Conservation (phyloP, 2,888 invertebrate genomes). For the Euphydryas editha region DNA sequence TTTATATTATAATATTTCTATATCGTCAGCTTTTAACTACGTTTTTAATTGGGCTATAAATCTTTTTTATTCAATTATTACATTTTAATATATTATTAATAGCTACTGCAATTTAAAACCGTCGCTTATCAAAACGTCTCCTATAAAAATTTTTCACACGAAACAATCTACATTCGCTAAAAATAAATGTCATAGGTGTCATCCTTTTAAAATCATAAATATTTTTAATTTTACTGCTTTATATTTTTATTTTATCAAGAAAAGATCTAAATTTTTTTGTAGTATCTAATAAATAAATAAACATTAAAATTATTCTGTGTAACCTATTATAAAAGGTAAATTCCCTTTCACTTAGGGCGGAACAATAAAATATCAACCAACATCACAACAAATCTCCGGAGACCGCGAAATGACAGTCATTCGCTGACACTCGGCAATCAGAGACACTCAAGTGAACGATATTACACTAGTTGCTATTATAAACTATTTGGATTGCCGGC, state of each 20-base stretch:
- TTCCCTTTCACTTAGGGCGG: constrained; percentile 50
- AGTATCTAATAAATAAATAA: background rate
- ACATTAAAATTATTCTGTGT: background rate
- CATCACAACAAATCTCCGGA: constrained; percentile 49
- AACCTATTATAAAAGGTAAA: background rate
- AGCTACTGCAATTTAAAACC: background rate
- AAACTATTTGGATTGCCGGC: constrained; percentile 45
- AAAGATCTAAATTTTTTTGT: too few species aligned
- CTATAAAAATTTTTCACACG: too few species aligned
- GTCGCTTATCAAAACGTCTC: background rate
- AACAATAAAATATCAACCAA: constrained; percentile 48
- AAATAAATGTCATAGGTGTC: too few species aligned
- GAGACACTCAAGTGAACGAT: constrained; percentile 33
- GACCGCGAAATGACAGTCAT: constrained; percentile 53
- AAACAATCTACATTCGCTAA: background rate
- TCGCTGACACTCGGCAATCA: constrained; percentile 46
- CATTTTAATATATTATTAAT: background rate
- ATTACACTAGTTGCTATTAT: constrained; percentile 42
- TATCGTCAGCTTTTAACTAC: background rate
- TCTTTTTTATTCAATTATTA: background rate
- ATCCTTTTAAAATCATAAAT: too few species aligned
- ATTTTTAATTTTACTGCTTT: too few species aligned
- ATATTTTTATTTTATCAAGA: too few species aligned
- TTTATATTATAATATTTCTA: background rate
- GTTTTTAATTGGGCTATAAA: background rate